Evolutionary conservation across 2,113 vertebrate species (phyloP).

Genomic region (Sinocyclocheilus maitianheensis): DNA sequence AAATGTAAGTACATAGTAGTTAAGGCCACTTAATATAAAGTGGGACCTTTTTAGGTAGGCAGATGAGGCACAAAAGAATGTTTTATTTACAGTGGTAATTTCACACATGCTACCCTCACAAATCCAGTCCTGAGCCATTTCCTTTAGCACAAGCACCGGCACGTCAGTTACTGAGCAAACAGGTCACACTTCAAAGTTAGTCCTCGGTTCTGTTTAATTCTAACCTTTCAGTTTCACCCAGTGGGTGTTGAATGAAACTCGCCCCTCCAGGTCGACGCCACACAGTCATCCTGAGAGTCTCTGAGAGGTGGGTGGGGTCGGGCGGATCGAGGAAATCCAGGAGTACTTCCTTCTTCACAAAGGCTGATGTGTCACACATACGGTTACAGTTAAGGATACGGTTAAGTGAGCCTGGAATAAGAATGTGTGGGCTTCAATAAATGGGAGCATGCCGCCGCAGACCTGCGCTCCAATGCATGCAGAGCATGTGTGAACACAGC

Average conservation of each 20-base stretch:
- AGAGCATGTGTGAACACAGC: slow-evolving; percentile 48
- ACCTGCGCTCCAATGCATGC: slow-evolving; percentile 35
- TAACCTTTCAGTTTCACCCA: slow-evolving; percentile 56
- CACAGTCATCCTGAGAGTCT: background rate
- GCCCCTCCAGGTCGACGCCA: slow-evolving; percentile 12
- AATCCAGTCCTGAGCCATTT: slow-evolving; percentile 38
- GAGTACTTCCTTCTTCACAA: slow-evolving; percentile 1
- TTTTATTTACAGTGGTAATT: slow-evolving; percentile 15
- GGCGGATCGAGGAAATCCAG: slow-evolving; percentile 14
- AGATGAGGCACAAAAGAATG: background rate
- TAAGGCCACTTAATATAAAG: no score
- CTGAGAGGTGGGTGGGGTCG: background rate
- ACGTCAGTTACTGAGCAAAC: slow-evolving; percentile 54
- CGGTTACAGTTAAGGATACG: background rate
- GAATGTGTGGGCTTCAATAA: slow-evolving; percentile 44
- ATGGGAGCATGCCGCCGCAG: background rate
- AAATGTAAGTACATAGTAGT: no score
- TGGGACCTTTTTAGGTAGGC: background rate
- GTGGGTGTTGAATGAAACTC: slow-evolving; percentile 64
- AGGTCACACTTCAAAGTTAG: slow-evolving; percentile 49
- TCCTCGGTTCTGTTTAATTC: slow-evolving; percentile 42
- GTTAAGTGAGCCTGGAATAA: slow-evolving; percentile 6
- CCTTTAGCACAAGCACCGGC: slow-evolving; percentile 53
- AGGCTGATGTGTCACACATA: slow-evolving; percentile 37
- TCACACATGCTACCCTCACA: background rate